Conservation (phyloP, 2,113 vertebrate species). For the Meriones unguiculatus region DNA sequence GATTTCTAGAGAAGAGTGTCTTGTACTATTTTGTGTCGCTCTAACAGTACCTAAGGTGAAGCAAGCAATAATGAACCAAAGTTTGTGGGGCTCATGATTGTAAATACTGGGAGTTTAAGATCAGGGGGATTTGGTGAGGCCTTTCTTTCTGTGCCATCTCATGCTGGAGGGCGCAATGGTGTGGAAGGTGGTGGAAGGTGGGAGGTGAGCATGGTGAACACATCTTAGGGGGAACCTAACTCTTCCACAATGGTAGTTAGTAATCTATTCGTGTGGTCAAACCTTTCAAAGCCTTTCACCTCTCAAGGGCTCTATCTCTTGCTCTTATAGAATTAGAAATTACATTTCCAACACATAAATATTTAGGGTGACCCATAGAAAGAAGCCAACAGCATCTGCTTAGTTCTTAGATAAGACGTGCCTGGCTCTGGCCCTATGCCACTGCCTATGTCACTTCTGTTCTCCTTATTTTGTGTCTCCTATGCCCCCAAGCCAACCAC, state of each 20-base stretch:
- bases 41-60: background rate
- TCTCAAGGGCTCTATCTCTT: background rate
- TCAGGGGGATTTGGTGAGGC: background rate
- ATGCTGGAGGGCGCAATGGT: background rate
- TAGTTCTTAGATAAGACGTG: background rate
- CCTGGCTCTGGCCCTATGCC: background rate
- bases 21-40: background rate
- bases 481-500: background rate
- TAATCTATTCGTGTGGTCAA: background rate
- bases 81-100: background rate
- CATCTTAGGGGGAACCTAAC: background rate
- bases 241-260: background rate
- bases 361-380: background rate
- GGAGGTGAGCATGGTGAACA: background rate
- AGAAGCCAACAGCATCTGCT: background rate
- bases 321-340: background rate
- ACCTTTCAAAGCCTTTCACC: background rate
- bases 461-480: background rate
- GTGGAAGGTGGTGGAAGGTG: background rate
- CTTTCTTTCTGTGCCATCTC: background rate
- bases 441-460: background rate
- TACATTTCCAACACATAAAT: background rate
- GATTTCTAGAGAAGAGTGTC: background rate
- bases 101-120: background rate
- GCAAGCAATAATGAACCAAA: background rate